Evolutionary conservation across 2,113 vertebrate species (phyloP).

Genomic region (Melanostigma gelatinosum): DNA sequence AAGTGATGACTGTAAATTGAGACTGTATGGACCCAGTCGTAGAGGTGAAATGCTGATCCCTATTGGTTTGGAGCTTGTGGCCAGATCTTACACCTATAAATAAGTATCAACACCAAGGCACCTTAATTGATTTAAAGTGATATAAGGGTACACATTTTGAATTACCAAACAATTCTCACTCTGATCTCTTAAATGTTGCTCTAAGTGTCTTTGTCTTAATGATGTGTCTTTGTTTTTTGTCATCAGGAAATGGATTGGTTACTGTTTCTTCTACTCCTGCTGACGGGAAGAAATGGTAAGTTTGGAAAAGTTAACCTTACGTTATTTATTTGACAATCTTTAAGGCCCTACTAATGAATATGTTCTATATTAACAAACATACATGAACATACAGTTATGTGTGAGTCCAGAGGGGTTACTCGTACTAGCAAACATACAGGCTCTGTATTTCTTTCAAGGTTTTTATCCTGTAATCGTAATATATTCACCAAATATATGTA

Average conservation of each 20-base stretch:
- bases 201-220: too few relatives aligned
- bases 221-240: conserved; percentile 1
- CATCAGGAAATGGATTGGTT: conserved; percentile 63
- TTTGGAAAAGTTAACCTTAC: not conserved
- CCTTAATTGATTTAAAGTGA: not conserved
- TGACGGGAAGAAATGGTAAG: conserved; percentile 63
- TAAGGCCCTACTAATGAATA: not conserved
- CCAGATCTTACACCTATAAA: not conserved
- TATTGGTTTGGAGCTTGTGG: not conserved
- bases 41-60: too few relatives aligned
- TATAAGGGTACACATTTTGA: not conserved
- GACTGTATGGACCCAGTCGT: too few relatives aligned
- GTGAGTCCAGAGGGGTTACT: not conserved
- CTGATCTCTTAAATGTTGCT: not conserved
- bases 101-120: not conserved
- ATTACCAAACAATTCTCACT: not conserved
- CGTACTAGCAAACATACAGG: not conserved
- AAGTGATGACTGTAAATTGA: not conserved
- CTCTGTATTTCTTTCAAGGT: not conserved
- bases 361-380: not conserved
- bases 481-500: too few relatives aligned
- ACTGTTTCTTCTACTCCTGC: conserved; percentile 61
- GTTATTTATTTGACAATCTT: not conserved
- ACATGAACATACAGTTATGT: not conserved
- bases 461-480: not conserved